Percentiles rank a stretch among this genome's conserved stretches.
Conservation (phyloP, 2,888 invertebrate genomes). For the Parnassius smintheus region DNA sequence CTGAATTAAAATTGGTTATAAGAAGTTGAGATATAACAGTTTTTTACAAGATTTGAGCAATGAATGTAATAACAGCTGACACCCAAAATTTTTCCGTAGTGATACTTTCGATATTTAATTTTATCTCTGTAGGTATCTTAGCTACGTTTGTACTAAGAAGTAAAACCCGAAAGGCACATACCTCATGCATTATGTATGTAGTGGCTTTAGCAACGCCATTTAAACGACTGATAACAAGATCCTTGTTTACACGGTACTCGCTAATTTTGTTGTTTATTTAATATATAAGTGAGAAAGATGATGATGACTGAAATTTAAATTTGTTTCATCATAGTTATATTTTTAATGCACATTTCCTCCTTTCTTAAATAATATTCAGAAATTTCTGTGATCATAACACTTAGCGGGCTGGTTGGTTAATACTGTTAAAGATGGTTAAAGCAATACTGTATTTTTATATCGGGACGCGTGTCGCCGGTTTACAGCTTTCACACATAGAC, state of each 20-base stretch:
- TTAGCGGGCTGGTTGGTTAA: conserved; percentile 14
- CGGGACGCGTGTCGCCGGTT: too few species aligned
- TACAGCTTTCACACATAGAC: too few species aligned
- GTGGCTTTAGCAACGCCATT: conserved; percentile 50
- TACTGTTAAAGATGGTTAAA: too few species aligned
- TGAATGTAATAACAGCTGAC: too few species aligned
- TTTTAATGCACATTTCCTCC: not conserved
- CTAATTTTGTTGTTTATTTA: conserved; percentile 58
- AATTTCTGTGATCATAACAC: not conserved
- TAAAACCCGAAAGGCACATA: conserved; percentile 38
- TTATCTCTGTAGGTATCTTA: conserved; percentile 32
- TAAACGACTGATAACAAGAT: conserved; percentile 64
- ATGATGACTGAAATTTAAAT: too few species aligned
- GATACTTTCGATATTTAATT: conserved; percentile 24
- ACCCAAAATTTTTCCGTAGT: not conserved
- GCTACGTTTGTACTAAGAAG: conserved; percentile 46
- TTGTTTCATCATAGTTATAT: not conserved
- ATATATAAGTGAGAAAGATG: too few species aligned
- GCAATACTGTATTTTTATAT: too few species aligned
- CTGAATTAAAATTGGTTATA: too few species aligned
- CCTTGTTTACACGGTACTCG: conserved; percentile 66
- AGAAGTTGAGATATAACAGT: too few species aligned
- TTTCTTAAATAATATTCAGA: conserved; percentile 34
- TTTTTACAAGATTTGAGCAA: too few species aligned
- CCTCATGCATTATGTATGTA: conserved; percentile 67